Evolutionary conservation across 1,140 invertebrate genomes (phyloP), one percentile per base, ranked within the genome.

Genomic region (Drosophila pruinosa): DNA sequence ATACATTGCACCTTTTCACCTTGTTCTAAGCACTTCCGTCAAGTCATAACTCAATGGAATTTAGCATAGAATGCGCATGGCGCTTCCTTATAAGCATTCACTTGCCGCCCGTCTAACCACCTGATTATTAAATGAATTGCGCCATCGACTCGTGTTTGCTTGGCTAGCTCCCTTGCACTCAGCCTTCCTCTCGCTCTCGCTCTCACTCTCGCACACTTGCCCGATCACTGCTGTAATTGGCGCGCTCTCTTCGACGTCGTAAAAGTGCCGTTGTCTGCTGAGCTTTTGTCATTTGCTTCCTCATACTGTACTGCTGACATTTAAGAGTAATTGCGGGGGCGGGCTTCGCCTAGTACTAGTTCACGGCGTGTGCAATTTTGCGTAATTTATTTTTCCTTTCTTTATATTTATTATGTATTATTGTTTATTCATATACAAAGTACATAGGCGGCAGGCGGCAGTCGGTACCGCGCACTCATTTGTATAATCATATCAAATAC

Each of bases 401-500:
- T 53, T 12, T 12, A 36, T 53, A 53, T 53, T 53, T 53, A 38
- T 38, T 53, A 38, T 38, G 50, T 53, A 53, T n/a, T 34, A 31
- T 31, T 53, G 28, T 53, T 36, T 53, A 53, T 53, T 36, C 50
- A 50, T 50, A 28, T 31, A 50, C 24, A 50, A 31, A 50, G 47
- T 50, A 50, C 34, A 53, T 52, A 62, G 26, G 22, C 26, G 26
- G n/a, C n/a, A n/a, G n/a, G n/a, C 8, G 8, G 26, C 26, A 28
- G 26, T 5, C 39, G 52, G 47, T 50, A 36, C 58, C 8, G 31
- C 8, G 22, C 15, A 19, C 7, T 21, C 17, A 41, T 47, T 24
- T 47, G 21, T 68, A 56, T 69, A 21, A 45, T 39, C 52, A 41
- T 72, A 75, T 74, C 69, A 77, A 64, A 62, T 58, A 74, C 69